Percentiles rank a stretch among this genome's conserved stretches.
These are phyloP conservation scores for Sinocyclocheilus anshuiensis DNA, from an alignment of 2,113 vertebrate species.

Conservation along the genomic window DNA sequence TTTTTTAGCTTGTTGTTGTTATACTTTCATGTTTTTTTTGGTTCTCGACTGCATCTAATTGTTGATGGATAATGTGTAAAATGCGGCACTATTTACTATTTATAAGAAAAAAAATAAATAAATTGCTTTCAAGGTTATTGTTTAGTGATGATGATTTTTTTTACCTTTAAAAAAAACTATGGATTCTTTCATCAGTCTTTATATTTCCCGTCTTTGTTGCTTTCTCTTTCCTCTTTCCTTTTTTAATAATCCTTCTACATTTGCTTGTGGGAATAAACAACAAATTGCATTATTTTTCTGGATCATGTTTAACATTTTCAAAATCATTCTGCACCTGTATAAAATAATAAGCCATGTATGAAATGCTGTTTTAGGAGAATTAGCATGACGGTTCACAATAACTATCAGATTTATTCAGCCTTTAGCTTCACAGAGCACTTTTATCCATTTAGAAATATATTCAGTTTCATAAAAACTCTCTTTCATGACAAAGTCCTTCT, in stretches of 20 bases:
- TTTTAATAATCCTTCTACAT: not conserved
- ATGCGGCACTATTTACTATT: conserved; percentile 84
- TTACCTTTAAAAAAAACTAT: no score
- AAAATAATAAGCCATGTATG: not conserved
- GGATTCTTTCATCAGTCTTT: no score
- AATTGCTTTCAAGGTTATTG: conserved; percentile 33
- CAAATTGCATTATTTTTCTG: conserved; percentile 33
- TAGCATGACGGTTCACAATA: conserved; percentile 40
- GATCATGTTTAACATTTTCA: conserved; percentile 19
- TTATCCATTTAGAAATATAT: conserved; percentile 83
- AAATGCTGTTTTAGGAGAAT: conserved; percentile 21
- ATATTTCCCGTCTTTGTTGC: no score
- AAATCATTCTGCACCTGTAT: not conserved
- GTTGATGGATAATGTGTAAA: conserved; percentile 75
- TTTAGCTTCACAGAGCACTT: conserved; percentile 69
- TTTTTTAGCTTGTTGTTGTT: conserved; percentile 54
- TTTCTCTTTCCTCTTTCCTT: not conserved
- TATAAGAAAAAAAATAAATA: conserved; percentile 74
- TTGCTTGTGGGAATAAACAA: conserved; percentile 34
- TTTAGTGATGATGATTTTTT: not conserved
- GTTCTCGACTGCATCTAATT: conserved; percentile 65
- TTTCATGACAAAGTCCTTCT: conserved; percentile 74
- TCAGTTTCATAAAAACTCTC: conserved; percentile 73
- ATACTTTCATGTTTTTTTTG: conserved; percentile 64
- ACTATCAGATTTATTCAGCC: conserved; percentile 43